Percentiles rank a stretch among this genome's conserved stretches.
Evolutionary conservation across 1,140 invertebrate species (phyloP).

Genomic region (Steinernema feltiae): DNA sequence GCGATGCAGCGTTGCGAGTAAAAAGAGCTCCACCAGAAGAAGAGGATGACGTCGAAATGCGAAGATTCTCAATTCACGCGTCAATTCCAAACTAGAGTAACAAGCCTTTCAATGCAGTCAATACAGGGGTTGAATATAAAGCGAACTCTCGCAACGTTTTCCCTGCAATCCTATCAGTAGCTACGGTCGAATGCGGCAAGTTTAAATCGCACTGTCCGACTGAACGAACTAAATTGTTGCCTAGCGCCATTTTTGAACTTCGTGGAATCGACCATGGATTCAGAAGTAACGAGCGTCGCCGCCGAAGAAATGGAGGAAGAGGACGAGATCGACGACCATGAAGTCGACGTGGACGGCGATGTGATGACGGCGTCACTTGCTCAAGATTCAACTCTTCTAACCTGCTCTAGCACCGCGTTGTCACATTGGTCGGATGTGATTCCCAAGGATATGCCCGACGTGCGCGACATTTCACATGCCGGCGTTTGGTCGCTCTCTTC

Average conservation of each 20-base stretch:
- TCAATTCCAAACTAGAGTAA: too few species aligned
- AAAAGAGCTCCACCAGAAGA: too few species aligned
- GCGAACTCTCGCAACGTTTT: too few species aligned
- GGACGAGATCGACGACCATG: neutral
- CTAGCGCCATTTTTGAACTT: neutral
- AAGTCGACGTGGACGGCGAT: neutral
- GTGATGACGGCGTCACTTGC: neutral
- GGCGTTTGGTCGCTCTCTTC: conserved; percentile 85
- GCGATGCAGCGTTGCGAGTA: too few species aligned
- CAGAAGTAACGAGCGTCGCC: neutral
- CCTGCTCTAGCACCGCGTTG: neutral
- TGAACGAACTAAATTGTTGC: too few species aligned
- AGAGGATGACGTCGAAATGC: too few species aligned
- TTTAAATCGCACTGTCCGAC: too few species aligned
- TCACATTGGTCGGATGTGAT: neutral
- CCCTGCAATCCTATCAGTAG: too few species aligned
- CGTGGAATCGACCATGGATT: neutral
- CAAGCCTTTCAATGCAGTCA: too few species aligned
- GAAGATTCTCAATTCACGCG: too few species aligned
- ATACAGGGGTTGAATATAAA: too few species aligned
- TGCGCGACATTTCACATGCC: neutral
- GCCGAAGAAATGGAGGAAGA: neutral
- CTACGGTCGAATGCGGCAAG: too few species aligned
- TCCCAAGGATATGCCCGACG: neutral
- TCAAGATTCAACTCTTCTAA: neutral